Percentiles rank a stretch among this genome's conserved stretches.
phyloP scores from a whole-genome alignment of 2,113 vertebrate species.

The Ochotona curzoniae region DNA sequence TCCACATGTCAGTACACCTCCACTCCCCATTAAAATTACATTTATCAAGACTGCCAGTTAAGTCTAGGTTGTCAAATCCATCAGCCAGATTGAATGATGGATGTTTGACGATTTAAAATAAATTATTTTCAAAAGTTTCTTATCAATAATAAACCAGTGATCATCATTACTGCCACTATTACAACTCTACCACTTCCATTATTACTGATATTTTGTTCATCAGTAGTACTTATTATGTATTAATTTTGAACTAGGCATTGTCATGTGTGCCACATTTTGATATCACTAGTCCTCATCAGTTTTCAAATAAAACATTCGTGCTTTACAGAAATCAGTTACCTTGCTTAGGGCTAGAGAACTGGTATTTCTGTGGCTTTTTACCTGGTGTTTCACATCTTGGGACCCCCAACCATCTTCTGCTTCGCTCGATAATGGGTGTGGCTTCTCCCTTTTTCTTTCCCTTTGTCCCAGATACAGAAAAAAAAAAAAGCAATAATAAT shows the following conservation, averaged over 20 bases:
- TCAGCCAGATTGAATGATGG: not conserved
- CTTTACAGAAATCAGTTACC: not conserved
- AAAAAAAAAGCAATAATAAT: too few relatives aligned
- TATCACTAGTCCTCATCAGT: not conserved
- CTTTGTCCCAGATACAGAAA: too few relatives aligned
- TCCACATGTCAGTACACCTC: not conserved
- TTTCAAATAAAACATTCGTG: not conserved
- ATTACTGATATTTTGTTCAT: not conserved
- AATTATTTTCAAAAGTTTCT: not conserved
- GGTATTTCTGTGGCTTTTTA: not conserved
- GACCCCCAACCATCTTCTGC: not conserved
- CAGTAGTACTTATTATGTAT: not conserved
- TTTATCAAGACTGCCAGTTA: not conserved
- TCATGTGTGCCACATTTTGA: too few relatives aligned
- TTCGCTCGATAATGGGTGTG: too few relatives aligned
- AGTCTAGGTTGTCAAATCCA: not conserved
- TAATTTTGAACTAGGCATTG: not conserved
- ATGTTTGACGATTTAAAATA: not conserved
- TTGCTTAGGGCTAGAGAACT: not conserved
- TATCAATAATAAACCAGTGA: not conserved
- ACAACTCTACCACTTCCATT: not conserved
- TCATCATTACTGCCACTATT: not conserved
- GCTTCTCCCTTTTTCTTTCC: too few relatives aligned
- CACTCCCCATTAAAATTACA: not conserved
- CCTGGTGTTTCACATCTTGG: not conserved